A percentile compares a stretch with the other conserved stretches of the same genome.
These are phyloP conservation scores for Unio pictorum DNA, from an alignment of 2,888 invertebrate genomes.

Conservation along the genomic window DNA sequence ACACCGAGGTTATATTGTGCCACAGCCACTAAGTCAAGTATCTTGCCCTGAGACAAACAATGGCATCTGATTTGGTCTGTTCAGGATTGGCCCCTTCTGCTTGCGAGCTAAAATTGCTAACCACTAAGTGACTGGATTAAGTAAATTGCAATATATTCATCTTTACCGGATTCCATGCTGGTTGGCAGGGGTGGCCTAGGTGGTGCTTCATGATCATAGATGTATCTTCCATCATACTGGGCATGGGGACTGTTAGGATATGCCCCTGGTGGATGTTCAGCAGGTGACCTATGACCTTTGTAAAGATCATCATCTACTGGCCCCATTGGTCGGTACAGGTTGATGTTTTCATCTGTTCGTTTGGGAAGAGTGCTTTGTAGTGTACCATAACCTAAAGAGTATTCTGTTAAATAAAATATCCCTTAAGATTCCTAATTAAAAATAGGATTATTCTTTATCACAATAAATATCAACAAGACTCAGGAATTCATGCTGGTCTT, in stretches of 20 bases:
- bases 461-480: too few species aligned
- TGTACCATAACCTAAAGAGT: slow-evolving; percentile 46
- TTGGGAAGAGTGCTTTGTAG: slow-evolving; percentile 48
- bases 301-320: slow-evolving; percentile 42
- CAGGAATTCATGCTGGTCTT: too few species aligned
- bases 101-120: background rate
- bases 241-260: slow-evolving; percentile 39
- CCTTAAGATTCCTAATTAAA: background rate
- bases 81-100: too few species aligned
- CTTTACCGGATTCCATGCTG: slow-evolving; percentile 39
- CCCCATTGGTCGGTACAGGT: slow-evolving; percentile 50
- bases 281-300: slow-evolving; percentile 39
- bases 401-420: slow-evolving; percentile 27
- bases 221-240: slow-evolving; percentile 55
- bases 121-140: background rate
- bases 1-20: too few species aligned
- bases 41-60: too few species aligned
- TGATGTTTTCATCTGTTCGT: slow-evolving; percentile 50
- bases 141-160: background rate
- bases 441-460: too few species aligned
- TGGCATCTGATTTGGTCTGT: too few species aligned
- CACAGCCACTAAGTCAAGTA: too few species aligned
- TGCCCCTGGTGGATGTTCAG: slow-evolving; percentile 44
- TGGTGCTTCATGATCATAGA: slow-evolving; percentile 60
- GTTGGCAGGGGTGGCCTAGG: slow-evolving; percentile 59